Evolutionary conservation across 2,888 invertebrate species (phyloP), one percentile per base, ranked within the genome.

Genomic region (Salpingus planirostris): DNA sequence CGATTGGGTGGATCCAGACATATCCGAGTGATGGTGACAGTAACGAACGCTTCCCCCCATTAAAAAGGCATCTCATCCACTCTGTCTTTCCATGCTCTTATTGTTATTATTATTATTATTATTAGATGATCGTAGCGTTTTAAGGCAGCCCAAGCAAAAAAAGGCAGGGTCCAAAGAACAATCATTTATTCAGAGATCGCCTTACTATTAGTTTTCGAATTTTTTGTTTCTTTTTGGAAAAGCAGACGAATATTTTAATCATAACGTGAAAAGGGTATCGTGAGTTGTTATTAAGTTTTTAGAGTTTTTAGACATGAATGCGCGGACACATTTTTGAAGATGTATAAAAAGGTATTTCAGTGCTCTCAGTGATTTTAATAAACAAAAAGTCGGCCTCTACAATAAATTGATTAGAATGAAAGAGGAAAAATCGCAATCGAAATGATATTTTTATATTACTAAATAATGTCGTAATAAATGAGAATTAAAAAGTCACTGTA

Each of bases 1-100:
- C 29, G 84, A 89, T 50, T 92, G 90, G 90, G 69, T 71, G 36
- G 85, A 84, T 52, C 71, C 73, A 24, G 78, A 80, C 54, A 67
- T 68, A 67, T 54, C 54, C 40, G 57, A 58, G 55, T 60, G 59
- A 60, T 59, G 52, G 44, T 41, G 31, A 46, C 41, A 43, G 40
- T 13, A 29, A 12, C 32, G 26, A 24, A 21, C 18, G 7, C 28
- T 15, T 38, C 31, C 33, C 33, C 25, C 33, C 51, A 52, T 44
- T 43, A 33, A 47, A n/a, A 49, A 54, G 54, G 50, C 50, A 54
- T 57, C 57, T 59, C 57, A 56, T 58, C 54, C 57, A 51, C 49
- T 57, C 56, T 56, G 57, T 59, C 59, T 60, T 57, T 60, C 57
- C 59, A 55, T 50, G 52, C 49, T 52, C 47, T 43, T 54, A 49